Percentiles rank a stretch among this genome's conserved stretches.
Evolutionary conservation across 2,113 vertebrate genomes (phyloP).

Genomic region (Charadrius vociferus): DNA sequence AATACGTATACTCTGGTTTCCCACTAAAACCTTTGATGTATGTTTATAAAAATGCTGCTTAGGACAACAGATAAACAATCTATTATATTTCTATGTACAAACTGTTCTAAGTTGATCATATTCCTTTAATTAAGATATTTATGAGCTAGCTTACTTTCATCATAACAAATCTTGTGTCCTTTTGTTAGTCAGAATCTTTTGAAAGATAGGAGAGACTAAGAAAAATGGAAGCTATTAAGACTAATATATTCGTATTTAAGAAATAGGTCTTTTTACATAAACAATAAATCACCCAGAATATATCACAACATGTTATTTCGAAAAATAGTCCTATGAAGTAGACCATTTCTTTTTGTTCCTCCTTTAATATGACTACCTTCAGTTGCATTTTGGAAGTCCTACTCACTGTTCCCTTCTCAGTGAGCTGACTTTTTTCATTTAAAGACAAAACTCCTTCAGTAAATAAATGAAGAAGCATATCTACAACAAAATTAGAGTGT

Average conservation of each 20-base stretch:
- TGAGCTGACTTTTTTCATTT: background rate
- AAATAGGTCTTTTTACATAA: background rate
- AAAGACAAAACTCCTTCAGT: background rate
- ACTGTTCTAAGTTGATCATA: background rate
- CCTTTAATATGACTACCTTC: background rate
- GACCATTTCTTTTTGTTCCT: background rate
- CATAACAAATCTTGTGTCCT: background rate
- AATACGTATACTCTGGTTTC: background rate
- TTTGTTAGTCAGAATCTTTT: background rate
- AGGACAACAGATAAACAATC: background rate
- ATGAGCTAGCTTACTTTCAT: background rate
- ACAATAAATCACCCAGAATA: background rate
- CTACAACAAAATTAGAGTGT: background rate
- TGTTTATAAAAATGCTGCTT: background rate
- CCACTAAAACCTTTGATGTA: background rate
- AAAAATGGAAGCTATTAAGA: constrained; percentile 10
- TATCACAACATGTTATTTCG: background rate
- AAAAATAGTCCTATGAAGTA: background rate
- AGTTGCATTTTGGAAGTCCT: background rate
- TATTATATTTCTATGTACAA: background rate
- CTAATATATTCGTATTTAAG: background rate
- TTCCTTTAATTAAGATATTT: background rate
- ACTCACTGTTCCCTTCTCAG: background rate
- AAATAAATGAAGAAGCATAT: background rate
- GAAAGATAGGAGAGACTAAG: background rate